Conservation (phyloP, 2,797 vertebrate genomes). For the Coranthus polyacanthus region DNA sequence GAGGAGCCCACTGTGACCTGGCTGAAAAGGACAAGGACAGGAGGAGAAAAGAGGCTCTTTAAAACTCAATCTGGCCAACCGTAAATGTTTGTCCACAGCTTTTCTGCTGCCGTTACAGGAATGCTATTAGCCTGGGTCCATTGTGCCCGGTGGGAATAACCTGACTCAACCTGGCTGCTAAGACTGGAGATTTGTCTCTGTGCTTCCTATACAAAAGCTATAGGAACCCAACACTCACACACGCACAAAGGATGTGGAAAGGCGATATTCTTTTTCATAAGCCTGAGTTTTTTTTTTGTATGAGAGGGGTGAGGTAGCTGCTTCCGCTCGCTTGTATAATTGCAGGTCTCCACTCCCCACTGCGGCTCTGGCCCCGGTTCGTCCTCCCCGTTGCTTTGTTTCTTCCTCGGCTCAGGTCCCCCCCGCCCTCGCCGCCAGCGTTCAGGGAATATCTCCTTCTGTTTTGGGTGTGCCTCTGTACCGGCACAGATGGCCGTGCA, state of each 20-base stretch:
- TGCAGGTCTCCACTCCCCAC: slow-evolving; percentile 64
- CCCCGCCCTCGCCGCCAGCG: slow-evolving; percentile 59
- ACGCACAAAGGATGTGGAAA: slow-evolving; percentile 71
- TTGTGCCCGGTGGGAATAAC: slow-evolving; percentile 73
- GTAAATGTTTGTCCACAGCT: slow-evolving; percentile 70
- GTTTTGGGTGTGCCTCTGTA: slow-evolving; percentile 75
- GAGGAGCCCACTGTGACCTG: slow-evolving; percentile 60
- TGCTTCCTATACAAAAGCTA: slow-evolving; percentile 65
- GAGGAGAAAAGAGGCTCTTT: slow-evolving; percentile 56
- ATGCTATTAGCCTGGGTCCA: slow-evolving; percentile 53
- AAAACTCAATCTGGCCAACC: slow-evolving; percentile 63
- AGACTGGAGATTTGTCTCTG: slow-evolving; percentile 61
- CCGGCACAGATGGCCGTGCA: slow-evolving; percentile 69
- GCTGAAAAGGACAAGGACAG: slow-evolving; percentile 58
- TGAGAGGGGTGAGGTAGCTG: slow-evolving; percentile 41
- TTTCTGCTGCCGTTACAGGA: slow-evolving; percentile 63
- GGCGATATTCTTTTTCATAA: slow-evolving; percentile 68
- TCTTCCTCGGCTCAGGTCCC: slow-evolving; percentile 57
- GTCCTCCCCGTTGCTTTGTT: slow-evolving; percentile 71
- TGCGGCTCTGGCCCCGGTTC: slow-evolving; percentile 61
- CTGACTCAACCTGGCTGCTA: slow-evolving; percentile 56
- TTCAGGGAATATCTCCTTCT: slow-evolving; percentile 75
- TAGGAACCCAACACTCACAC: slow-evolving; percentile 69
- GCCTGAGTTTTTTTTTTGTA: slow-evolving; percentile 50
- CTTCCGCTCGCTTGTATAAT: slow-evolving; percentile 68